Evolutionary conservation across 2,113 vertebrate genomes (phyloP), one percentile per base, ranked within the genome.

Genomic region (Muntiacus reevesi): DNA sequence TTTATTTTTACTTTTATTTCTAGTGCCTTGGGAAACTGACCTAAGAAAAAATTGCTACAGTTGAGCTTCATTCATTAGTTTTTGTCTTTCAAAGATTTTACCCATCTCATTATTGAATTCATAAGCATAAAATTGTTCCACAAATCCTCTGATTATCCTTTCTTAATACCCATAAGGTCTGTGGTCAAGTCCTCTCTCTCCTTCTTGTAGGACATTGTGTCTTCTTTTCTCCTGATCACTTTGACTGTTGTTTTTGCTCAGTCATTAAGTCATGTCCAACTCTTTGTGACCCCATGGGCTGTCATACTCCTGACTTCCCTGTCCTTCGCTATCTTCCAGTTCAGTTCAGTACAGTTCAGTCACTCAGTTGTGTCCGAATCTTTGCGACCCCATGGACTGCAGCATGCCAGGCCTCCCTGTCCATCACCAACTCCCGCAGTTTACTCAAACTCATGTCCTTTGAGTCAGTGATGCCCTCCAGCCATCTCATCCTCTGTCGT

Each of bases 341-440:
- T 74, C 21, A 74, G 36, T 74, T 74, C 67, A 25, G 23, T 76
- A 40, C 25, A 76, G 71, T 27, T 76, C 71, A 7, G 23, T 76
- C 3, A 1, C 71, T 15, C 0, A 1, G 71, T 27, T 1, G 6
- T 43, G 71, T 43, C 12, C 0, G 23, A 76, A 23, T 43, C 23
- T 74, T 43, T 76, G 71, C 0, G 12, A 76, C 23, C 23, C 23
- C 12, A 1, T 76, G 40, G 40, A 27, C 71, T 43, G 71, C 23
- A 76, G 25, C 11, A 27, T 14, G 21, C 23, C 71, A 76, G 71
- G 40, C 71, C 40, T 27, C 2, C 36, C 36, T 43, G 36, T 76
- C 71, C 23, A 7, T 76, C 40, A 76, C 71, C 6, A 76, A 25
- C 36, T 76, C 36, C 23, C 0, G 23, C 21, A 76, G 71, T 76